Evolutionary conservation across 1,140 invertebrate genomes (phyloP).

Genomic region (Monochamus saltuarius): DNA sequence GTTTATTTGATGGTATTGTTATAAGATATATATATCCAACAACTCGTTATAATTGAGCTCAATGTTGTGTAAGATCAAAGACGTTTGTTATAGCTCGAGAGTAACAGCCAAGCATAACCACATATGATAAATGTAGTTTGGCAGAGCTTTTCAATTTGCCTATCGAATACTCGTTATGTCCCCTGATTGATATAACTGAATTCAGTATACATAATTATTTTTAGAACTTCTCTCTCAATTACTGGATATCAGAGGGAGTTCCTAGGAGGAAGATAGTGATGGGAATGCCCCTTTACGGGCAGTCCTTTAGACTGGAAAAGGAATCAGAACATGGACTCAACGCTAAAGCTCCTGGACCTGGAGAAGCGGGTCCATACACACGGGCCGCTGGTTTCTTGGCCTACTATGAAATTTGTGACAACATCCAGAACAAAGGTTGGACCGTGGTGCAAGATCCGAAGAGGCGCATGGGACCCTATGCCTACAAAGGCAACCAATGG

Average conservation of each 20-base stretch:
- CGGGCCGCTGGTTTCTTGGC: constrained; percentile 81
- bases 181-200: too few relatives aligned
- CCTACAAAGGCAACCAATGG: constrained; percentile 85
- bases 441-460: constrained; percentile 74
- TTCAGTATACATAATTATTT: constrained; percentile 42
- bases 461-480: constrained; percentile 80
- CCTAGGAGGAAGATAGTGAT: constrained; percentile 78
- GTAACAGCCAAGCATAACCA: too few relatives aligned
- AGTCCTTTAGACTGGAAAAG: constrained; percentile 71
- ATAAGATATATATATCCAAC: too few relatives aligned
- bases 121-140: too few relatives aligned
- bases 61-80: too few relatives aligned
- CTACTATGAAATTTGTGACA: constrained; percentile 88
- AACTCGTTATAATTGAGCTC: too few relatives aligned
- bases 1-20: too few relatives aligned
- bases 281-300: constrained; percentile 90
- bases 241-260: constrained; percentile 84
- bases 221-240: constrained; percentile 82
- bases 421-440: constrained; percentile 75
- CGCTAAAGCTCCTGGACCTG: constrained; percentile 70
- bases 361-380: constrained; percentile 79
- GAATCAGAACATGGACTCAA: constrained; percentile 67
- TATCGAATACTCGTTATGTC: too few relatives aligned
- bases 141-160: too few relatives aligned
- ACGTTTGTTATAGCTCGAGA: too few relatives aligned